A percentile compares a stretch with the other conserved stretches of the same genome.
These are phyloP conservation scores for Eubucco bourcierii DNA, from an alignment of 2,113 vertebrate species.

Conservation along the genomic window DNA sequence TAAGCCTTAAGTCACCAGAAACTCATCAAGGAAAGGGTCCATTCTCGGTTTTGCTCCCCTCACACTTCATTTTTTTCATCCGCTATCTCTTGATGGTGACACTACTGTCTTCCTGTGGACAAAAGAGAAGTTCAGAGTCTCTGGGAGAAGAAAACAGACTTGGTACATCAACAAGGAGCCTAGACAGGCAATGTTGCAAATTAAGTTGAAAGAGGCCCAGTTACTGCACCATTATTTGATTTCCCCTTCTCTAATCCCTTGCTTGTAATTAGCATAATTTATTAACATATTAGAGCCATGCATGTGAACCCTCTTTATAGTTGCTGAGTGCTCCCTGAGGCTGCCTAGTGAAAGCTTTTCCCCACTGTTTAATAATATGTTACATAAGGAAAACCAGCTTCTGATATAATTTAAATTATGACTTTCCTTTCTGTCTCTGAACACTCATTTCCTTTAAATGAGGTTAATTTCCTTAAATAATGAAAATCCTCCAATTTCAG, in stretches of 20 bases:
- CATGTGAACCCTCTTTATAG: constrained; percentile 45
- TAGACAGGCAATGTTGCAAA: constrained; percentile 53
- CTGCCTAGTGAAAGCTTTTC: constrained; percentile 30
- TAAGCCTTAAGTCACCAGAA: background rate
- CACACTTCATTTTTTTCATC: background rate
- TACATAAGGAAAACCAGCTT: constrained; percentile 49
- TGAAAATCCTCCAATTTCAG: constrained; percentile 51
- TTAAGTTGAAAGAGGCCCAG: constrained; percentile 61
- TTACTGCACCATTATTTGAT: constrained; percentile 55
- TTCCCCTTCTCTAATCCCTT: constrained; percentile 51
- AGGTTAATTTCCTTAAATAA: constrained; percentile 70
- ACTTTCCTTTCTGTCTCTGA: constrained; percentile 69
- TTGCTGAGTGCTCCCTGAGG: constrained; percentile 61
- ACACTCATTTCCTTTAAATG: constrained; percentile 62
- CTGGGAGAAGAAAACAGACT: constrained; percentile 55
- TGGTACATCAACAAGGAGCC: constrained; percentile 35
- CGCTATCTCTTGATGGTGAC: constrained; percentile 2
- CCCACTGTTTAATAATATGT: constrained; percentile 63
- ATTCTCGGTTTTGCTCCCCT: background rate
- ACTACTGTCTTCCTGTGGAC: background rate
- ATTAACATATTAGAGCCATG: constrained; percentile 51
- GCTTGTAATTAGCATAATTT: constrained; percentile 62
- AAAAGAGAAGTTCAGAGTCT: constrained; percentile 13
- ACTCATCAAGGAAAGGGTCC: background rate
- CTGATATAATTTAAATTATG: constrained; percentile 75